phyloP scores from a whole-genome alignment of 2,113 vertebrate genomes.

The Trematomus loennbergii region DNA sequence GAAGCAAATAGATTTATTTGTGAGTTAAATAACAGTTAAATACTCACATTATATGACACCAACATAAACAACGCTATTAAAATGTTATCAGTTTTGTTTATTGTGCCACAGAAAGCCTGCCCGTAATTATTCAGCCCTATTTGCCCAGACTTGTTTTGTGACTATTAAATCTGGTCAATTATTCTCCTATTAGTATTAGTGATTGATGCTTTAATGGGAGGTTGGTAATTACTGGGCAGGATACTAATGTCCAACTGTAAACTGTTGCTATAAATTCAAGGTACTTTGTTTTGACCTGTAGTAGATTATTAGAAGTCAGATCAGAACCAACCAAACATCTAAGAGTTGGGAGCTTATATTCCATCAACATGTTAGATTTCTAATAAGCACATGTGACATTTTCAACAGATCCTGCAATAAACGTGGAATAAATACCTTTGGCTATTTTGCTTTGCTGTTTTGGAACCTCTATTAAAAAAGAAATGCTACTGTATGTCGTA shows the following conservation, averaged over 20 bases:
- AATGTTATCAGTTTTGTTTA: neutral
- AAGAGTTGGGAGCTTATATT: too few species aligned
- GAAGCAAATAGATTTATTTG: neutral
- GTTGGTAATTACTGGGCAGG: neutral
- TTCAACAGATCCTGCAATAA: neutral
- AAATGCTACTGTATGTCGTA: too few species aligned
- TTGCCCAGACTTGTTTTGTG: neutral
- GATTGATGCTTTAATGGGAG: neutral
- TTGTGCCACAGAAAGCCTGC: neutral
- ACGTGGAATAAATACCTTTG: neutral
- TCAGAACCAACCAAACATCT: neutral
- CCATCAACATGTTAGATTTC: neutral
- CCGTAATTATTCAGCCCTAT: neutral
- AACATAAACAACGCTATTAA: neutral
- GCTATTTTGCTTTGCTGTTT: neutral
- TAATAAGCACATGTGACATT: neutral
- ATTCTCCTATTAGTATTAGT: neutral
- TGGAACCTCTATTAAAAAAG: neutral
- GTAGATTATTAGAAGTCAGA: conserved; percentile 1
- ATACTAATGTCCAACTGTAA: neutral
- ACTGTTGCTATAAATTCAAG: neutral
- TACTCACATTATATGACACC: neutral
- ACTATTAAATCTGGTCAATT: neutral
- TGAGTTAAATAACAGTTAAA: neutral
- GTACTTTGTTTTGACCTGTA: neutral